A percentile compares a stretch with the other conserved stretches of the same genome.
Conservation (phyloP, 1,140 invertebrate genomes). For the Formica selysi region DNA sequence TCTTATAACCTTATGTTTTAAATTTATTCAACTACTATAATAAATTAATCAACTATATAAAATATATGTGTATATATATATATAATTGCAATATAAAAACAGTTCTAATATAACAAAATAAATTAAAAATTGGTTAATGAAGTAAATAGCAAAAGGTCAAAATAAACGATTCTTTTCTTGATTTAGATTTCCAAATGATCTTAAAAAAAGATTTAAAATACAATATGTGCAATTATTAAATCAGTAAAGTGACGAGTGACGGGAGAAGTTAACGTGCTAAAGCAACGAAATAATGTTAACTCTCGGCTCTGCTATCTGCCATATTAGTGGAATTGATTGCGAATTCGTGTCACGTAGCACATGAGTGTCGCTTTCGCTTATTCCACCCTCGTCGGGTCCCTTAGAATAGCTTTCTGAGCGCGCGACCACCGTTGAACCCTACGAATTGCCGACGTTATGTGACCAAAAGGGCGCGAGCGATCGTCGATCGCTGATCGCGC, state of each 20-base stretch:
- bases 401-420: slow-evolving; percentile 48
- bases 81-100: not conserved
- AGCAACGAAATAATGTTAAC: not conserved
- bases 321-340: slow-evolving; percentile 43
- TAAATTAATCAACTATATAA: too few species aligned
- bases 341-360: slow-evolving; percentile 19
- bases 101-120: not conserved
- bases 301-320: slow-evolving; percentile 18
- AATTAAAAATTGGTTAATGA: not conserved
- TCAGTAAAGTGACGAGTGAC: not conserved
- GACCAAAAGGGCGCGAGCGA: slow-evolving; percentile 27
- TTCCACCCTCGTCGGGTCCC: slow-evolving; percentile 31
- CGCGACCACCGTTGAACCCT: not conserved
- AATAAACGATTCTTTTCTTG: not conserved
- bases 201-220: slow-evolving; percentile 21
- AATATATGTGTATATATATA: not conserved
- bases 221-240: not conserved
- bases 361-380: slow-evolving; percentile 44
- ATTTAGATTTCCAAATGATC: not conserved
- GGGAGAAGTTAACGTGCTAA: not conserved
- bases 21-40: too few species aligned
- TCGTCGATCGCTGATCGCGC: slow-evolving; percentile 25
- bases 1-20: too few species aligned
- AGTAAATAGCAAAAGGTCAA: not conserved
- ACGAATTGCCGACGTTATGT: slow-evolving; percentile 42